Conservation (phyloP, 2,888 invertebrate genomes). For the Merodon equestris region DNA sequence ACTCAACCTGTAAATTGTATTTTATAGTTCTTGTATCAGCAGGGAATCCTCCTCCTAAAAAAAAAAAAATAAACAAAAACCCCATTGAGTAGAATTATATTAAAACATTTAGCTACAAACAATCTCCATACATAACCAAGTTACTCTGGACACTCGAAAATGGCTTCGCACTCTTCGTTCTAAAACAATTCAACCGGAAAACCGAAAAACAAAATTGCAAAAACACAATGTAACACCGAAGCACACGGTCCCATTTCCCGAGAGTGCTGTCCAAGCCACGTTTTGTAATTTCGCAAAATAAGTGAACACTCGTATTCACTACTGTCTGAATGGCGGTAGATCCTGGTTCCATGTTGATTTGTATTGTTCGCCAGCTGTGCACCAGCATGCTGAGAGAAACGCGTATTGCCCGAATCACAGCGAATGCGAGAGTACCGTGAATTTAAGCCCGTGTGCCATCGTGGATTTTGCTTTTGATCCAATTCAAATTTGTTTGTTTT, state of each 20-base stretch:
- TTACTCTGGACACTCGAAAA: conserved; percentile 24
- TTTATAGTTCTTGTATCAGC: too few species aligned
- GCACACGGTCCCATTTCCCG: not conserved
- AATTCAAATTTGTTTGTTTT: too few species aligned
- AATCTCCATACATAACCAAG: conserved; percentile 14
- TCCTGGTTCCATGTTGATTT: conserved; percentile 1
- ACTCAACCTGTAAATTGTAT: too few species aligned
- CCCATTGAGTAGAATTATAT: conserved; percentile 49
- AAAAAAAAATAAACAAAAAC: conserved; percentile 6
- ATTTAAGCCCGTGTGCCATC: too few species aligned
- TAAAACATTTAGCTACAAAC: conserved; percentile 50
- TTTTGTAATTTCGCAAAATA: conserved; percentile 41
- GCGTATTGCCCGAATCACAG: too few species aligned
- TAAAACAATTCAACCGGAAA: conserved; percentile 29
- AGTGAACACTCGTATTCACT: conserved; percentile 33
- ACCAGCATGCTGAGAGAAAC: too few species aligned
- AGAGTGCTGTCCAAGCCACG: conserved; percentile 6
- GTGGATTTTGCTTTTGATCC: not conserved
- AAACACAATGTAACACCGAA: not conserved
- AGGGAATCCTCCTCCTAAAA: too few species aligned
- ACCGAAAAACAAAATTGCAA: not conserved
- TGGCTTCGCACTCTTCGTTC: conserved; percentile 8
- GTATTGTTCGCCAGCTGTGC: conserved; percentile 1
- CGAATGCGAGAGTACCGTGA: too few species aligned
- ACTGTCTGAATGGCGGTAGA: not conserved